A percentile compares a stretch with the other conserved stretches of the same genome.
These are phyloP conservation scores for Perodicticus potto DNA, from an alignment of 2,797 vertebrate species.

Conservation along the genomic window DNA sequence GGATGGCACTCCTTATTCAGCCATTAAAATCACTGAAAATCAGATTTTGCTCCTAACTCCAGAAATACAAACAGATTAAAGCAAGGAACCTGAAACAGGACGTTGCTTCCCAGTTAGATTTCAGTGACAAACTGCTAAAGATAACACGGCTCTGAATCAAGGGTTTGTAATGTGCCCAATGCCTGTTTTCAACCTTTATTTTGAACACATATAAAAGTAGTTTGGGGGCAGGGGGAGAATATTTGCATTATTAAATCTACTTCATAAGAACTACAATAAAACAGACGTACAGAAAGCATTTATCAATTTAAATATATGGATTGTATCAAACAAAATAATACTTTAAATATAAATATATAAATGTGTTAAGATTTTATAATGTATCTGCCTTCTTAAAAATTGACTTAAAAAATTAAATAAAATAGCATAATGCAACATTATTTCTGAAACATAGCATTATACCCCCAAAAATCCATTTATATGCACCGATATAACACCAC, in stretches of 20 bases:
- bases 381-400: slow-evolving; percentile 79
- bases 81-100: slow-evolving; percentile 76
- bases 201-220: slow-evolving; percentile 34
- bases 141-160: background rate
- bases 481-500: slow-evolving; percentile 61
- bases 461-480: slow-evolving; percentile 87
- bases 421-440: slow-evolving; percentile 81
- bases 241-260: slow-evolving; percentile 9
- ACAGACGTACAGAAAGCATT: slow-evolving; percentile 53
- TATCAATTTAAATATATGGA: slow-evolving; percentile 77
- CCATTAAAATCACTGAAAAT: slow-evolving; percentile 87
- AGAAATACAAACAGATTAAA: slow-evolving; percentile 84
- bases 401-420: slow-evolving; percentile 77
- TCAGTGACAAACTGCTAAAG: slow-evolving; percentile 70
- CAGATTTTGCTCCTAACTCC: slow-evolving; percentile 83
- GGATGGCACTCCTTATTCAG: slow-evolving; percentile 82
- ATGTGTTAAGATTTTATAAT: slow-evolving; percentile 73
- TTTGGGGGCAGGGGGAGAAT: background rate
- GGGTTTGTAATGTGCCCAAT: background rate
- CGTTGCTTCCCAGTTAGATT: slow-evolving; percentile 80
- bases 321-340: slow-evolving; percentile 68
- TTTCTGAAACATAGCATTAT: slow-evolving; percentile 85
- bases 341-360: slow-evolving; percentile 74
- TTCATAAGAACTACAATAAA: slow-evolving; percentile 24
- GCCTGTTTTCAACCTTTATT: slow-evolving; percentile 49